A percentile compares a stretch with the other conserved stretches of the same genome.
Conservation (phyloP, 2,797 vertebrate genomes). For the Paedocypris micromegethes region DNA sequence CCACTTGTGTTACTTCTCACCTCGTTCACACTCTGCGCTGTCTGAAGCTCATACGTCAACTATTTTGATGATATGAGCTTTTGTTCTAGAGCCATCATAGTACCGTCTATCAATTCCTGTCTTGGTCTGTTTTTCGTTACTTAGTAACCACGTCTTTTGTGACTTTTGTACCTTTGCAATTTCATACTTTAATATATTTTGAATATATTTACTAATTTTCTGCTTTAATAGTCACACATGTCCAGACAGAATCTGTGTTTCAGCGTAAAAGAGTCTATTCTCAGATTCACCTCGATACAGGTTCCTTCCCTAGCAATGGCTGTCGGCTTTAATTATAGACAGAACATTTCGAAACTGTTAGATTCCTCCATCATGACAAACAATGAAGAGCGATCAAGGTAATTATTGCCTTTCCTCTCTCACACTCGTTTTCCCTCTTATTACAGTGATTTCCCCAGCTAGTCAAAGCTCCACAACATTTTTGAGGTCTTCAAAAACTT, state of each 20-base stretch:
- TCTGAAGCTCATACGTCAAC: no score
- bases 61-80: no score
- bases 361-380: constrained; percentile 28
- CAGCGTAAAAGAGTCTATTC: neutral
- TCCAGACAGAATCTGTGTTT: neutral
- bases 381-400: constrained; percentile 36
- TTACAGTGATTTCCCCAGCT: constrained; percentile 34
- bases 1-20: no score
- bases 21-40: no score
- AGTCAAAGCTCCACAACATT: constrained; percentile 19
- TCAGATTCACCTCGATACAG: constrained; percentile 1
- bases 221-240: no score
- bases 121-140: no score
- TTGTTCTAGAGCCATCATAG: no score
- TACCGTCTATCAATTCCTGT: no score
- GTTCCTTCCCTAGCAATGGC: neutral
- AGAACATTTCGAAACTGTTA: constrained; percentile 16
- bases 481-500: constrained; percentile 10
- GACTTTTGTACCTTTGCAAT: no score
- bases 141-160: no score
- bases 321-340: constrained; percentile 34
- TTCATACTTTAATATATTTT: no score
- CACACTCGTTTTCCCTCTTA: neutral
- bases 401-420: constrained; percentile 35
- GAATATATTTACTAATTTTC: no score